phyloP scores from a whole-genome alignment of 2,888 invertebrate genomes.

The Drymonia ruficornis region DNA sequence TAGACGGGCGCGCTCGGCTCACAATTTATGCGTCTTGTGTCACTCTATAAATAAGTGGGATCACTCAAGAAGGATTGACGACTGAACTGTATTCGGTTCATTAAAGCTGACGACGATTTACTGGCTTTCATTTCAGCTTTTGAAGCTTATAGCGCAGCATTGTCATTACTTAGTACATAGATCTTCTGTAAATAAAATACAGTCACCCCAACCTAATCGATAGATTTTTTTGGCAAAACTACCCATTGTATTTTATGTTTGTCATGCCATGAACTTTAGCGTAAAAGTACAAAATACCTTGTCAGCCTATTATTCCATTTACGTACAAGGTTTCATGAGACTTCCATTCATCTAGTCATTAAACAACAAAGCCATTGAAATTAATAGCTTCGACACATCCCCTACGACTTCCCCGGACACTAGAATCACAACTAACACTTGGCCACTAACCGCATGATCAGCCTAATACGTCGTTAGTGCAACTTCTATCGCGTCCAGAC shows the following conservation, averaged over 20 bases:
- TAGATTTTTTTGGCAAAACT: too few species aligned
- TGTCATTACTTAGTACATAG: background rate
- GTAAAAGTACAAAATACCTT: too few species aligned
- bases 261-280: too few species aligned
- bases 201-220: too few species aligned
- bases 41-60: slow-evolving; percentile 35
- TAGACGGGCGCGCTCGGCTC: slow-evolving; percentile 33
- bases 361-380: background rate
- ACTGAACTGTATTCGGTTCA: slow-evolving; percentile 22
- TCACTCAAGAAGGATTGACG: slow-evolving; percentile 36
- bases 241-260: too few species aligned
- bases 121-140: slow-evolving; percentile 2
- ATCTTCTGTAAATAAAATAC: too few species aligned
- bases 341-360: too few species aligned
- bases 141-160: background rate
- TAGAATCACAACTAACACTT: slow-evolving; percentile 1
- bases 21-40: slow-evolving; percentile 37
- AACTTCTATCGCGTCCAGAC: slow-evolving; percentile 58
- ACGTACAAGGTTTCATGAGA: too few species aligned
- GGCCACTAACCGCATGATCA: slow-evolving; percentile 59
- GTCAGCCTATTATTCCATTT: background rate
- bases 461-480: slow-evolving; percentile 51
- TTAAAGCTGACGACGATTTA: slow-evolving; percentile 22
- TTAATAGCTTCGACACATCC: background rate
- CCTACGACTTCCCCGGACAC: background rate